These are phyloP conservation scores for Bhutanitis thaidina DNA, from an alignment of 2,888 invertebrate species.

Conservation along the genomic window DNA sequence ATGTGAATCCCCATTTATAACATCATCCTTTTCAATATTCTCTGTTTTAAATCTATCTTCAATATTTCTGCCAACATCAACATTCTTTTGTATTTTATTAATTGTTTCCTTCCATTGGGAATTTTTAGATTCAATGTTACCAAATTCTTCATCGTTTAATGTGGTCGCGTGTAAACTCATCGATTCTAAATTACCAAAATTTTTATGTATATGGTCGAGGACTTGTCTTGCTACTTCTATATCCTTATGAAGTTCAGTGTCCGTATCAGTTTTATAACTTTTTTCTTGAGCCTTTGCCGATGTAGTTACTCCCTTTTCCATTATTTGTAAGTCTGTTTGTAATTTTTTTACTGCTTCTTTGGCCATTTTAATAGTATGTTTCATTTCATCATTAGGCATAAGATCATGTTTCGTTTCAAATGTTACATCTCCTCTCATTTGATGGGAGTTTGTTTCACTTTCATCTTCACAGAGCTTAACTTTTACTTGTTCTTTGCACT, in stretches of 20 bases:
- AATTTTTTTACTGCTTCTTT: constrained; percentile 64
- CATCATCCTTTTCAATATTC: constrained; percentile 13
- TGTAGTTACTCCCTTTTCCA: constrained; percentile 38
- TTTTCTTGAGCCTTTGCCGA: constrained; percentile 31
- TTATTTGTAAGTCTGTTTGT: constrained; percentile 49
- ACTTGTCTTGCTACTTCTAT: constrained; percentile 56
- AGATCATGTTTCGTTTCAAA: constrained; percentile 30
- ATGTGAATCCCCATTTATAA: constrained; percentile 1
- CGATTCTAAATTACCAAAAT: constrained; percentile 48
- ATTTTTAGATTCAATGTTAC: constrained; percentile 41
- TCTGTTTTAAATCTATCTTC: constrained; percentile 53
- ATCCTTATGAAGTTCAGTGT: constrained; percentile 50
- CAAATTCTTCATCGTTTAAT: constrained; percentile 34
- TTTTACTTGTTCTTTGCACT: constrained; percentile 56
- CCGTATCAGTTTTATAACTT: constrained; percentile 35
- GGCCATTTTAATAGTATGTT: constrained; percentile 58
- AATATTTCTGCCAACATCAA: constrained; percentile 54
- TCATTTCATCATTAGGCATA: constrained; percentile 48
- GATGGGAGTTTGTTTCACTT: constrained; percentile 32
- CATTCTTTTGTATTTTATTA: constrained; percentile 49
- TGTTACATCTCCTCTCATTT: constrained; percentile 31
- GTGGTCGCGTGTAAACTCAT: constrained; percentile 40
- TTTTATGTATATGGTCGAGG: constrained; percentile 51
- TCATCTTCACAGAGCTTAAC: constrained; percentile 58
- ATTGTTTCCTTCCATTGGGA: constrained; percentile 61